Conservation (phyloP, 1,140 invertebrate species). For the Pollicipes pollicipes region DNA sequence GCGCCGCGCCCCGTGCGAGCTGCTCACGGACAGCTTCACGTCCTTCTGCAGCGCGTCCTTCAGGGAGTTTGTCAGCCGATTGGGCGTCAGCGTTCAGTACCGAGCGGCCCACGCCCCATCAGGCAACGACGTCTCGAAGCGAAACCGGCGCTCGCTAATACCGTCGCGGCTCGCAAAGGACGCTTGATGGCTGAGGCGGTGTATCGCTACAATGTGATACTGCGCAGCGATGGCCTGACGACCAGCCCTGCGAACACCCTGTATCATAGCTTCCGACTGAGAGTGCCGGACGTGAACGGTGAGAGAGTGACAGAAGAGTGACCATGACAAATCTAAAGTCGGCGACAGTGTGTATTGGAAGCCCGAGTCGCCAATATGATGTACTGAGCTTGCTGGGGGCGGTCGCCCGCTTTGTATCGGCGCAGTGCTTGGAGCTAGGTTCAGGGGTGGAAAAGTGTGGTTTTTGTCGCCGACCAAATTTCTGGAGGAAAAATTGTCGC, state of each 20-base stretch:
- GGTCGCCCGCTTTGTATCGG: too few species aligned
- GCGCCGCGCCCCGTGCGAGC: too few species aligned
- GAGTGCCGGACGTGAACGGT: not conserved
- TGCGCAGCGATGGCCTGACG: constrained; percentile 2
- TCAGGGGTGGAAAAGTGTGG: too few species aligned
- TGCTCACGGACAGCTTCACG: not conserved
- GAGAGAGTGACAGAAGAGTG: not conserved
- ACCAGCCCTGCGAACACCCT: constrained; percentile 6
- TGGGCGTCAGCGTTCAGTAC: constrained; percentile 4
- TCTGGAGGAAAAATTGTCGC: too few species aligned
- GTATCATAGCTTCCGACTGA: constrained; percentile 1
- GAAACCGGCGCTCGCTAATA: not conserved
- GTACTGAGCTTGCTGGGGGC: too few species aligned
- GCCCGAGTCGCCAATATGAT: too few species aligned
- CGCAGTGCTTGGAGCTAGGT: too few species aligned
- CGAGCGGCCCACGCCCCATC: not conserved
- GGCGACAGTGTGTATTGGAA: not conserved
- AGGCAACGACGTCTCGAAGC: constrained; percentile 8
- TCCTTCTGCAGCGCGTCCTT: not conserved
- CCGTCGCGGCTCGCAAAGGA: not conserved
- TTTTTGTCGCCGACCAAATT: too few species aligned
- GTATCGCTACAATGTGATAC: too few species aligned
- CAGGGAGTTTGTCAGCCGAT: constrained; percentile 4
- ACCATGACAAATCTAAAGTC: not conserved
- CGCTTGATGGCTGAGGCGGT: not conserved